Conservation (phyloP, 2,797 vertebrate species). For the Falco novaeseelandiae region DNA sequence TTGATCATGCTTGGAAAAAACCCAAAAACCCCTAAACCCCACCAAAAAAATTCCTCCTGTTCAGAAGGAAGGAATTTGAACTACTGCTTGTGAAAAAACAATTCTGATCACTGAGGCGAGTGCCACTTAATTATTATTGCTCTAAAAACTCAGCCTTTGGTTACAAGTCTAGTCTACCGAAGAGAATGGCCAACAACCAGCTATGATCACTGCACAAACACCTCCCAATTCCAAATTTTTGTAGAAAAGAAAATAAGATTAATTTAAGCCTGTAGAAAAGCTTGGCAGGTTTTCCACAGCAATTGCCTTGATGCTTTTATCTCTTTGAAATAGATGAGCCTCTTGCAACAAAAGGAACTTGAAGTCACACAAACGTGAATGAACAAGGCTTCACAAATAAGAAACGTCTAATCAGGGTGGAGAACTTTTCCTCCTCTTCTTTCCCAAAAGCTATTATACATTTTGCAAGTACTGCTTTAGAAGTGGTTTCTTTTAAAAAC, state of each 20-base stretch:
- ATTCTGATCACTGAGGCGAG: background rate
- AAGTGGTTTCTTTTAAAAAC: background rate
- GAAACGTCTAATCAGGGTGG: background rate
- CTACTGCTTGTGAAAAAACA: background rate
- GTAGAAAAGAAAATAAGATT: conserved; percentile 12
- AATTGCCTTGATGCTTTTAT: conserved; percentile 19
- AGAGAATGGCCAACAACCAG: background rate
- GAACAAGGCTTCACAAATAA: background rate
- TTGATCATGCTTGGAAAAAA: conserved; percentile 35
- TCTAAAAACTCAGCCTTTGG: background rate
- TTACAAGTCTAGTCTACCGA: background rate
- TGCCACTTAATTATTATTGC: background rate
- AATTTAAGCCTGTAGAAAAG: conserved; percentile 36
- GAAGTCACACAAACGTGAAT: background rate
- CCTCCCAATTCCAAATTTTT: background rate
- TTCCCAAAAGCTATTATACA: background rate
- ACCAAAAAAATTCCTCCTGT: background rate
- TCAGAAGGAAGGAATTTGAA: conserved; percentile 28
- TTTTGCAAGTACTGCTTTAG: background rate
- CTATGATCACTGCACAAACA: background rate
- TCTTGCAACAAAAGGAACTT: conserved; percentile 22
- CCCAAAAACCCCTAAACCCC: background rate
- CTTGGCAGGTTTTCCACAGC: conserved; percentile 35
- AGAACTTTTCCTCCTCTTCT: background rate
- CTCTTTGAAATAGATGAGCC: conserved; percentile 35